Evolutionary conservation across 2,888 invertebrate species (phyloP), one percentile per base, ranked within the genome.

Genomic region (Xanthorhoe spadicearia): DNA sequence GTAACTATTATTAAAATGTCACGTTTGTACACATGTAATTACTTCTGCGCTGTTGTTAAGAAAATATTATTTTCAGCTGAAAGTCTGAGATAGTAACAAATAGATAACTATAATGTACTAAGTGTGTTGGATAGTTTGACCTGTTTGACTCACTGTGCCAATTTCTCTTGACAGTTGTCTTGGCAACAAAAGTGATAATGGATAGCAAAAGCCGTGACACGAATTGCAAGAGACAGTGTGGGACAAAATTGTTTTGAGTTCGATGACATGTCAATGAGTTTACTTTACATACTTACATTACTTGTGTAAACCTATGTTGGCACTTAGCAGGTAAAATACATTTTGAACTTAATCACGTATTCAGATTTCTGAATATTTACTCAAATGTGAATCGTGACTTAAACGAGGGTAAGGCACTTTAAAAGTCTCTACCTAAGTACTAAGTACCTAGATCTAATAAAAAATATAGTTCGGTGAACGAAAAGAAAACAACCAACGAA

Each of bases 121-220:
- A 7, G 32, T 32, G 32, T 32, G 8, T 32, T 32, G 32, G 32
- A 32, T 32, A 32, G 32, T 32, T 32, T 32, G 32, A 32, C 32
- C 32, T 32, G 32, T 28, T 17, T 50, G 52, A 67, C 60, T 70
- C 66, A 53, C n/a, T 56, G 54, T 55, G 67, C 75, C 38, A 73
- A 61, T 71, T 73, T 56, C 43, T 46, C 38, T 50, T 50, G 61
- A 17, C 66, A 69, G 53, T 23, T 23, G 23, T 23, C 23, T 71
- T 70, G 61, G 61, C 69, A 66, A 60, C 69, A 38, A 72, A 64
- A 13, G 64, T 69, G 70, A 52, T 32, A 32, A 32, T 43, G 66
- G 74, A 71, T 71, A 67, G 54, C 52, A 43, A 53, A 46, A n/a
- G 13, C 38, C 28, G 53, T 35, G 56, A 43, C 59, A 67, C 32